Evolutionary conservation across 2,797 vertebrate species (phyloP).

Genomic region (Chelon labrosus): DNA sequence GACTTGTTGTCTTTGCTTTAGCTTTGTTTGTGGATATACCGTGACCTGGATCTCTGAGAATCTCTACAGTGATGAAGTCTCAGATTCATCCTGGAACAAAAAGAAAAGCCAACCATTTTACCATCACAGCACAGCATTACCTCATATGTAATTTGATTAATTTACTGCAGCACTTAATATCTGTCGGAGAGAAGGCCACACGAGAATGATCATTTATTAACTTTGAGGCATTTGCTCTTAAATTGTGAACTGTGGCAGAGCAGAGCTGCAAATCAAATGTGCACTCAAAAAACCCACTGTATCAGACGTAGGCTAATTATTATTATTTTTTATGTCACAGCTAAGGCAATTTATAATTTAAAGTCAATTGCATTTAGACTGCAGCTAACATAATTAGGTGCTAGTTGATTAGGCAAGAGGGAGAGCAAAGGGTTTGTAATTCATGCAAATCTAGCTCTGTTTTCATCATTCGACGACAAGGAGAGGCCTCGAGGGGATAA

Average conservation of each 20-base stretch:
- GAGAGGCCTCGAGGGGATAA: background rate
- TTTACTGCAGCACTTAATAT: no score
- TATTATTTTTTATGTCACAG: conserved; percentile 1
- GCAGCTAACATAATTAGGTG: conserved; percentile 15
- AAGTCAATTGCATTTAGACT: conserved; percentile 12
- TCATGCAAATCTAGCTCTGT: background rate
- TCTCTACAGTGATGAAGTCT: no score
- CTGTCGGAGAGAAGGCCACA: background rate
- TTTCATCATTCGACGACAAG: background rate
- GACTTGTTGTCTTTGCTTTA: no score
- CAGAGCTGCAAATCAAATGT: background rate
- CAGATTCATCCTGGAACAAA: no score
- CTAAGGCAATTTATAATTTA: conserved; percentile 1
- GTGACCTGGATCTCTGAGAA: no score
- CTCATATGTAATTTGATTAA: no score
- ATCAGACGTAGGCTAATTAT: background rate
- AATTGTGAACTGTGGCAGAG: background rate
- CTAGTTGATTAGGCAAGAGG: conserved; percentile 9
- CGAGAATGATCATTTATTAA: background rate
- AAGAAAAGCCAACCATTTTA: no score
- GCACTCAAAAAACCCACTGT: background rate
- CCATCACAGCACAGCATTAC: no score
- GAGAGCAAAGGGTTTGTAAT: background rate
- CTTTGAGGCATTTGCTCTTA: conserved; percentile 11
- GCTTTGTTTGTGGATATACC: no score